These are phyloP conservation scores for Teinopalpus imperialis DNA, from an alignment of 2,888 invertebrate genomes.

Conservation along the genomic window DNA sequence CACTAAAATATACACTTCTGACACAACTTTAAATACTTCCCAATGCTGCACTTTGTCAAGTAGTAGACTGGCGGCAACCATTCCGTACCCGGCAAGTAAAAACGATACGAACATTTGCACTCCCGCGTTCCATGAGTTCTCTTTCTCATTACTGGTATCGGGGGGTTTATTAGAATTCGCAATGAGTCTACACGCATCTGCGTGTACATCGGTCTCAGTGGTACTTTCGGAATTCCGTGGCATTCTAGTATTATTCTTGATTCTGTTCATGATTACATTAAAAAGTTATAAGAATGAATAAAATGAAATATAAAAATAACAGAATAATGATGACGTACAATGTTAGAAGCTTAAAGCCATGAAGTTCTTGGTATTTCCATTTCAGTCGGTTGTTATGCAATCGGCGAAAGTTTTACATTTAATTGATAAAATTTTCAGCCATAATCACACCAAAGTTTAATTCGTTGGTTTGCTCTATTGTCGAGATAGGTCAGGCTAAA, in stretches of 20 bases:
- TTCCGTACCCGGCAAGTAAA: constrained; percentile 93
- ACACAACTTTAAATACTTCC: constrained; percentile 90
- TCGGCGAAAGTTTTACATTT: too few relatives aligned
- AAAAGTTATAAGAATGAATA: constrained; percentile 15
- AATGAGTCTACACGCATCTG: constrained; percentile 56
- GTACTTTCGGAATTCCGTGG: constrained; percentile 46
- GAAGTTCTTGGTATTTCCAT: background rate
- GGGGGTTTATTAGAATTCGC: constrained; percentile 63
- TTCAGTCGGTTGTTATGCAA: too few relatives aligned
- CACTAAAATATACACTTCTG: constrained; percentile 94
- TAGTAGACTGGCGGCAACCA: constrained; percentile 94
- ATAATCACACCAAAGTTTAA: too few relatives aligned
- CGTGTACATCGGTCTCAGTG: constrained; percentile 44
- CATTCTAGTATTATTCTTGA: constrained; percentile 66
- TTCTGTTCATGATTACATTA: constrained; percentile 67
- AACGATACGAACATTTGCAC: constrained; percentile 93
- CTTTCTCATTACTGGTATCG: constrained; percentile 59
- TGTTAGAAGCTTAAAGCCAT: constrained; percentile 4
- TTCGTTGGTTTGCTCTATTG: too few relatives aligned
- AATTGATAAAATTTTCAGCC: too few relatives aligned
- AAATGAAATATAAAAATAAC: constrained; percentile 7
- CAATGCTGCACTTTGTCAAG: constrained; percentile 94
- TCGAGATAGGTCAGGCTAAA: too few relatives aligned
- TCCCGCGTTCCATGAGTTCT: constrained; percentile 84
- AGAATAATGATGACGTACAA: constrained; percentile 22